A percentile compares a stretch with the other conserved stretches of the same genome.
Conservation (phyloP, 2,797 vertebrate species). For the Trichosurus vulpecula region DNA sequence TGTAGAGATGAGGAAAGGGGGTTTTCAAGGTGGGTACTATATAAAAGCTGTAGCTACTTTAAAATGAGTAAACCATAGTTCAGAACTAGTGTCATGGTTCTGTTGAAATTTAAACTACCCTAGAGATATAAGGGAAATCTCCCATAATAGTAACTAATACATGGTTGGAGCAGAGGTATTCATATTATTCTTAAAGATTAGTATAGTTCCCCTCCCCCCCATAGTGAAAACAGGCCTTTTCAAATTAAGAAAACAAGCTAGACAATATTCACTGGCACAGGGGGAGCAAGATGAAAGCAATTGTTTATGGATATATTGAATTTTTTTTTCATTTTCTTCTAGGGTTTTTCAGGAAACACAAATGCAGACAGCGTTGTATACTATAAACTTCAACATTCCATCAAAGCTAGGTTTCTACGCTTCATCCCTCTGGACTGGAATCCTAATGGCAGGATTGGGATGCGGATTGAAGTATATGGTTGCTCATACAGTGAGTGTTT, state of each 20-base stretch:
- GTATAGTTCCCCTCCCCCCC: not conserved
- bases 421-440: slow-evolving; percentile 95
- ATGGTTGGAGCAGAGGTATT: not conserved
- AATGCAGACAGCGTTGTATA: slow-evolving; percentile 95
- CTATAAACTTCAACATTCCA: slow-evolving; percentile 91
- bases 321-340: slow-evolving; percentile 64
- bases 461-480: slow-evolving; percentile 93
- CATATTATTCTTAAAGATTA: not conserved
- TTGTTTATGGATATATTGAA: slow-evolving; percentile 42
- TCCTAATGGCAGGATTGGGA: slow-evolving; percentile 92
- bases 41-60: slow-evolving; percentile 14
- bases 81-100: not conserved
- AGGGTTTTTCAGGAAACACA: slow-evolving; percentile 94
- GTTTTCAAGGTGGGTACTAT: not conserved
- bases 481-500: slow-evolving; percentile 92
- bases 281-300: not conserved
- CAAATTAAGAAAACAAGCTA: not conserved
- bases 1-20: not conserved
- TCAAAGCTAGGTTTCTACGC: slow-evolving; percentile 90
- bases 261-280: not conserved
- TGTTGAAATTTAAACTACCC: not conserved
- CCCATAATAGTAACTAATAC: not conserved
- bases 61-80: not conserved
- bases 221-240: slow-evolving; percentile 1
- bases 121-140: slow-evolving; percentile 6